A percentile compares a stretch with the other conserved stretches of the same genome.
These are phyloP conservation scores for Ciconia maguari DNA, from an alignment of 2,113 vertebrate species.

Conservation along the genomic window DNA sequence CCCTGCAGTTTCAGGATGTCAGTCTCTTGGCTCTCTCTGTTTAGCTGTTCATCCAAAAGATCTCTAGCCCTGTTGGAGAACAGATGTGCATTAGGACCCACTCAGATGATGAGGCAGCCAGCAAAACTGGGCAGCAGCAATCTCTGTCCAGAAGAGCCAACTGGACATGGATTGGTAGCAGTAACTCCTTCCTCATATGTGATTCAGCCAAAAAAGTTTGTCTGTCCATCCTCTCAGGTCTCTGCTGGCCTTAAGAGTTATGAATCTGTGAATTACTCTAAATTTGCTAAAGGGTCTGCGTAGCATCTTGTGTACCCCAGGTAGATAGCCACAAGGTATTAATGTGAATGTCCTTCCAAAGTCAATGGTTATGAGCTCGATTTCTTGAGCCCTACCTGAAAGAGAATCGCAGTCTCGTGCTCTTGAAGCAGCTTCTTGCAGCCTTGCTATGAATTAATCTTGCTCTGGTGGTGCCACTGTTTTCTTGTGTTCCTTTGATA, in stretches of 20 bases:
- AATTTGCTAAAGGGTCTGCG: not conserved
- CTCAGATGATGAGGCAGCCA: not conserved
- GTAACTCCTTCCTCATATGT: not conserved
- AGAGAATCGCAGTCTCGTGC: not conserved
- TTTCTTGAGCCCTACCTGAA: not conserved
- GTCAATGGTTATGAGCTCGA: accelerated
- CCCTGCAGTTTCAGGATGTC: not conserved
- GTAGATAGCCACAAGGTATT: not conserved
- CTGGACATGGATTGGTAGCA: not conserved
- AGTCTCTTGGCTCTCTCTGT: not conserved
- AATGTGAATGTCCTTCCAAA: not conserved
- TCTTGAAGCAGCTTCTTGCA: not conserved
- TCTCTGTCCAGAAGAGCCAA: not conserved
- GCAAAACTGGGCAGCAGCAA: not conserved
- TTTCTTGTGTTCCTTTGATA: not conserved
- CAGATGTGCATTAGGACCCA: not conserved
- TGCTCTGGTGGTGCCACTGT: not conserved
- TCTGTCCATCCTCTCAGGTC: not conserved
- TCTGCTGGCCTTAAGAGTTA: not conserved
- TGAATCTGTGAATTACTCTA: not conserved
- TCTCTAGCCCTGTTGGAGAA: not conserved
- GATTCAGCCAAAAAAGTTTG: not conserved
- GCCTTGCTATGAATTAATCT: not conserved
- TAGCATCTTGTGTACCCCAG: not conserved
- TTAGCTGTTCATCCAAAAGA: not conserved